phyloP scores from a whole-genome alignment of 2,113 vertebrate species.

The Gobius niger region DNA sequence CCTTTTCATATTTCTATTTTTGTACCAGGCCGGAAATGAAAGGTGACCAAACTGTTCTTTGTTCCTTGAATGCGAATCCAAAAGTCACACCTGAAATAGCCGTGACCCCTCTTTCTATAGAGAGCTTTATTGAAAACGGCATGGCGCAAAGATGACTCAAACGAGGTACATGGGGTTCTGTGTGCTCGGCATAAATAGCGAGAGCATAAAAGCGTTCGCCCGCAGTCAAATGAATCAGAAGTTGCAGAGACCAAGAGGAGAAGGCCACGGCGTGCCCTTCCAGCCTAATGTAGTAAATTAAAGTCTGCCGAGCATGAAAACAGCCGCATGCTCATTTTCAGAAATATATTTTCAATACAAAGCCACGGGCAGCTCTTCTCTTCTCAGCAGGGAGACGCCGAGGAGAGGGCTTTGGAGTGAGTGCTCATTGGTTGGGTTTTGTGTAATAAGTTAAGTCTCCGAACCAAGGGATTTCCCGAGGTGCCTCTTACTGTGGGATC shows the following conservation, averaged over 20 bases:
- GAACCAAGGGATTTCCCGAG: not conserved
- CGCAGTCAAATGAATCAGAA: constrained; percentile 2
- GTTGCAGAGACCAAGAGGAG: constrained; percentile 10
- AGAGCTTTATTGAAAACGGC: not conserved
- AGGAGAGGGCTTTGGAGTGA: not conserved
- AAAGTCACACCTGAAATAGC: not conserved
- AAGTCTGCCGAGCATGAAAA: constrained; percentile 6
- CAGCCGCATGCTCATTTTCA: not conserved
- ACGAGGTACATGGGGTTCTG: constrained; percentile 4
- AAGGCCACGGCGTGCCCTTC: constrained; percentile 1
- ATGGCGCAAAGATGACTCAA: not conserved
- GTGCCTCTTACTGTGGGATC: not conserved
- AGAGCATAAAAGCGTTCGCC: constrained; percentile 13
- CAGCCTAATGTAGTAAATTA: constrained; percentile 7
- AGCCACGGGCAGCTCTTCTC: not conserved
- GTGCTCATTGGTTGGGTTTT: not conserved
- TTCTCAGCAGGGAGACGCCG: not conserved
- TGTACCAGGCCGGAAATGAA: not conserved
- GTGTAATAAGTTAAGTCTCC: not conserved
- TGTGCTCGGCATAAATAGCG: constrained; percentile 6
- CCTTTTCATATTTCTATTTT: not conserved
- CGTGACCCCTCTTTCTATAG: not conserved
- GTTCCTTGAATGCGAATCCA: not conserved
- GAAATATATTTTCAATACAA: not conserved
- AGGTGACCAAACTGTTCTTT: not conserved